phyloP scores from a whole-genome alignment of 37 sponge, comb jelly and placozoan genomes.

The Chondrosia reniformis region DNA sequence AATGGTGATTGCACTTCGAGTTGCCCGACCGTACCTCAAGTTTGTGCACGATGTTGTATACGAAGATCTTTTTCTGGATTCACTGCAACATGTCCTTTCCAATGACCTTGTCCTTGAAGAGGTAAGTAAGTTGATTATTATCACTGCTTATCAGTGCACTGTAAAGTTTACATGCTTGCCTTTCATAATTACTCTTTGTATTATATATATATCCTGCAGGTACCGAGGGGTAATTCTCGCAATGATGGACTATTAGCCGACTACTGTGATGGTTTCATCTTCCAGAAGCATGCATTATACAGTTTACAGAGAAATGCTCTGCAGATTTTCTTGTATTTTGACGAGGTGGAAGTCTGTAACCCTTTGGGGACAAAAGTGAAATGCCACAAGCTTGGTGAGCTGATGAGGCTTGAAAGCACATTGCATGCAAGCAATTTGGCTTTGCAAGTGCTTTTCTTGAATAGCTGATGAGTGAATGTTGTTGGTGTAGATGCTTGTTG shows the following conservation, averaged over 20 bases:
- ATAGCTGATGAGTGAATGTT: no score
- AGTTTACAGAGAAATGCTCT: not conserved
- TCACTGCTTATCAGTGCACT: no score
- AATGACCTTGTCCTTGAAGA: no score
- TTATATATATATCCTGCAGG: not conserved
- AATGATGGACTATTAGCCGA: not conserved
- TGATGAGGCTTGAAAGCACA: not conserved
- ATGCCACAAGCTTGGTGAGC: not conserved
- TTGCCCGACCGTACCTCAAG: no score
- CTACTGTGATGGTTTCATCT: not conserved
- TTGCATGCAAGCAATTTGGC: not conserved
- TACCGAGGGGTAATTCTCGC: not conserved
- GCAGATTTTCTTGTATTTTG: not conserved
- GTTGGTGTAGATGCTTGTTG: no score
- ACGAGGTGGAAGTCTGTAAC: not conserved
- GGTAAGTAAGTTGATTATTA: no score
- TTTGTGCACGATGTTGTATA: no score
- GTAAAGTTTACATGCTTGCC: not conserved
- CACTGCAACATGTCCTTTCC: no score
- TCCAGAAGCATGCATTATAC: not conserved
- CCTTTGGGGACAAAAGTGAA: slow-evolving; percentile 1
- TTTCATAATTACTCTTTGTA: not conserved
- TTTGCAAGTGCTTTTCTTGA: not conserved
- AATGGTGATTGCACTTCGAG: no score
- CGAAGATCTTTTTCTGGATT: no score